These are phyloP conservation scores for Tetragnatha montana DNA, from an alignment of 2,888 invertebrate genomes.

Conservation along the genomic window DNA sequence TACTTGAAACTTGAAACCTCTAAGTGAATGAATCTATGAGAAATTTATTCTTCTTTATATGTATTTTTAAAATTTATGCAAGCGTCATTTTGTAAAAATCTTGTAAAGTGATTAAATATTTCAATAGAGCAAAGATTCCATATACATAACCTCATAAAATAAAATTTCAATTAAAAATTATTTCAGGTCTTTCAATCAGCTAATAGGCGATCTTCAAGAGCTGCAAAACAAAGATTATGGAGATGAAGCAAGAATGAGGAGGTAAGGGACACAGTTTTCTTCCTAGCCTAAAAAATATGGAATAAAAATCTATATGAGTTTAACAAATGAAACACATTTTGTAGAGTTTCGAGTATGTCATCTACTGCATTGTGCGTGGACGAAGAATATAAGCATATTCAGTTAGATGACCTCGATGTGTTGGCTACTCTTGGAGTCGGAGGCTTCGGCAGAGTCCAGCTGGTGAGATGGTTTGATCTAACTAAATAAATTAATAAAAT, in stretches of 20 bases:
- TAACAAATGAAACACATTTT: slow-evolving; percentile 10
- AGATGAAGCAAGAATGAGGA: slow-evolving; percentile 79
- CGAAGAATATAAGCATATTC: slow-evolving; percentile 90
- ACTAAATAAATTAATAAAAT: too few species aligned
- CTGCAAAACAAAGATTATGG: slow-evolving; percentile 93
- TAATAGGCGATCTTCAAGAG: slow-evolving; percentile 94
- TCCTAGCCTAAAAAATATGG: not conserved
- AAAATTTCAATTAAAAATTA: not conserved
- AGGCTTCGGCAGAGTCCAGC: slow-evolving; percentile 97
- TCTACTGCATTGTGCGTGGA: slow-evolving; percentile 76
- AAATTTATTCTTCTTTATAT: too few species aligned
- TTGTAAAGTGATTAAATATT: too few species aligned
- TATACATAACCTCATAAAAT: too few species aligned
- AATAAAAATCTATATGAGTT: not conserved
- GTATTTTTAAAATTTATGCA: too few species aligned
- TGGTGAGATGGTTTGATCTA: slow-evolving; percentile 80
- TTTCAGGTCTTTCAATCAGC: slow-evolving; percentile 89
- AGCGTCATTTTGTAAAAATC: too few species aligned
- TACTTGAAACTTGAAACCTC: too few species aligned
- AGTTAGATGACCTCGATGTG: slow-evolving; percentile 89
- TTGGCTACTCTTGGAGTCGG: slow-evolving; percentile 97
- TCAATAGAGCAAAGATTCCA: too few species aligned
- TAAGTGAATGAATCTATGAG: too few species aligned
- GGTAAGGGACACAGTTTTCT: slow-evolving; percentile 4
- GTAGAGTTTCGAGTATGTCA: slow-evolving; percentile 45